Conservation (phyloP, 2,113 vertebrate genomes). For the Crypturellus undulatus region DNA sequence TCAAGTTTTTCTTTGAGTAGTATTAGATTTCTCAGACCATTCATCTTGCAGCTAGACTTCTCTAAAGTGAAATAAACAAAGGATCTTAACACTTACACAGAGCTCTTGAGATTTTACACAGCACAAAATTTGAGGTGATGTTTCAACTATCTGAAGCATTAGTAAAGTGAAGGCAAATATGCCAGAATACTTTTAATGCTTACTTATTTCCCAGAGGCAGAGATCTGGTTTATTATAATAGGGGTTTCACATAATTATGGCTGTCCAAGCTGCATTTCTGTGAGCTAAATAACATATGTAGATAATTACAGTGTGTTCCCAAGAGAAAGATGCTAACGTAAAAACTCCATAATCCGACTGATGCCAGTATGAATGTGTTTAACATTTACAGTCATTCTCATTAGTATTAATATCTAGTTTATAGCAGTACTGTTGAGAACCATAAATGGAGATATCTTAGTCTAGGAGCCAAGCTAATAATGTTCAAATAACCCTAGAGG, state of each 20-base stretch:
- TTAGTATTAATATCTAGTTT: background rate
- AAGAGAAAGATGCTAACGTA: background rate
- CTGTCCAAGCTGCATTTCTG: background rate
- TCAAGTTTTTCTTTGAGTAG: background rate
- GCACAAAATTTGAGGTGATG: background rate
- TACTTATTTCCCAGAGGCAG: conserved; percentile 10
- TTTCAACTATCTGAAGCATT: background rate
- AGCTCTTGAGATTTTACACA: background rate
- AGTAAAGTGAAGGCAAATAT: background rate
- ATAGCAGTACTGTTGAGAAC: background rate
- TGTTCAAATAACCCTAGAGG: background rate
- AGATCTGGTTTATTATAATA: background rate
- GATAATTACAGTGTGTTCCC: background rate
- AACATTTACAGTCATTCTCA: background rate
- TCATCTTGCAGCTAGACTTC: background rate
- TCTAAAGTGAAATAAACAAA: background rate
- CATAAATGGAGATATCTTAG: background rate
- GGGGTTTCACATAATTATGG: conserved; percentile 16
- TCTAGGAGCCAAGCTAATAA: background rate
- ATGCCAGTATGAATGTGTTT: background rate
- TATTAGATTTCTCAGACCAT: background rate
- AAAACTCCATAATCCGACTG: background rate
- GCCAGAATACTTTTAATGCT: background rate
- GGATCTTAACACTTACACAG: background rate
- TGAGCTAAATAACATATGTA: conserved; percentile 5